phyloP scores from a whole-genome alignment of 1,140 invertebrate genomes.

The Hycleus cichorii region DNA sequence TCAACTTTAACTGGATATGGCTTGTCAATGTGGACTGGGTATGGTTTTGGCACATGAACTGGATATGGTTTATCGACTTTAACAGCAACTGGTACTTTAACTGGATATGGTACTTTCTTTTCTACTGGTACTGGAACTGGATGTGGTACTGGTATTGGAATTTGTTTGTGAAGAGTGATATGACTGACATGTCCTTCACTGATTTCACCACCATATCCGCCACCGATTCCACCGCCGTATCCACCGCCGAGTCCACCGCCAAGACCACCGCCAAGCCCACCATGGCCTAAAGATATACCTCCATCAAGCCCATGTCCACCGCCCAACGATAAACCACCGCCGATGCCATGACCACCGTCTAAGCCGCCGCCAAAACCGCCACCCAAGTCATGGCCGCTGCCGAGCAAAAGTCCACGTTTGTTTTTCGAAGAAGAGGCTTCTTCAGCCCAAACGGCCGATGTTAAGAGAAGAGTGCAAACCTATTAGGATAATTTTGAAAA shows the following conservation, averaged over 20 bases:
- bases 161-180: slow-evolving; percentile 25
- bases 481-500: slow-evolving; percentile 1
- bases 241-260: slow-evolving; percentile 12
- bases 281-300: slow-evolving; percentile 6
- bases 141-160: slow-evolving; percentile 31
- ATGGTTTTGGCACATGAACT: slow-evolving; percentile 32
- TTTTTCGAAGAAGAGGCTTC: background rate
- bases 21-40: slow-evolving; percentile 42
- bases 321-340: background rate
- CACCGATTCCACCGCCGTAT: slow-evolving; percentile 7
- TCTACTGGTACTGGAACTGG: slow-evolving; percentile 38
- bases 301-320: background rate
- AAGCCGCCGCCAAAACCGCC: background rate
- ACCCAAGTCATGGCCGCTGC: slow-evolving; percentile 11
- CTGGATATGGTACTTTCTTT: slow-evolving; percentile 33
- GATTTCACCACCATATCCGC: slow-evolving; percentile 5
- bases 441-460: slow-evolving; percentile 6
- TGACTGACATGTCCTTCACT: background rate
- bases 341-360: background rate
- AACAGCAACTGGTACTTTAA: slow-evolving; percentile 36
- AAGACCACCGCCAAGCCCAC: slow-evolving; percentile 7
- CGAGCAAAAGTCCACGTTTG: slow-evolving; percentile 6
- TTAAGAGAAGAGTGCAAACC: slow-evolving; percentile 26
- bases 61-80: slow-evolving; percentile 32
- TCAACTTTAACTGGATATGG: slow-evolving; percentile 49